Conservation (phyloP, 92 coral and sea anemone species). For the Umimayanthus chanpuru region DNA sequence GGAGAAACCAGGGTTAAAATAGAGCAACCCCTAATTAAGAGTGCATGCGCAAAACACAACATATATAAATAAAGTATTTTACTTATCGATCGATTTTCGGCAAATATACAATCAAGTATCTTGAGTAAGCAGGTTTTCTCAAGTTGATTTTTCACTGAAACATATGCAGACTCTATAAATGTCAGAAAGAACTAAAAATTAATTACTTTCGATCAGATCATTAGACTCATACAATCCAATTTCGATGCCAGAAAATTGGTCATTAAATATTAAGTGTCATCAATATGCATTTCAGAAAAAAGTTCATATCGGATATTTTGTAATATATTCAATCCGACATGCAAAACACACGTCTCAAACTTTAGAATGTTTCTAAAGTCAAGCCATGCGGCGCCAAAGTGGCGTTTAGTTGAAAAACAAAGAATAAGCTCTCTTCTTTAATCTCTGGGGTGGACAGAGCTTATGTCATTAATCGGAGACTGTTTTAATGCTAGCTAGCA, state of each 20-base stretch:
- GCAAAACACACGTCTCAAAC: background rate
- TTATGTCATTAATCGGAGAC: background rate
- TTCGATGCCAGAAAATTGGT: too few relatives aligned
- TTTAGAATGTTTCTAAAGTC: background rate
- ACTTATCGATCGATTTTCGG: background rate
- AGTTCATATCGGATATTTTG: background rate
- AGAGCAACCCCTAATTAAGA: too few relatives aligned
- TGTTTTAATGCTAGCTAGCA: background rate
- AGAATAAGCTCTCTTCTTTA: background rate
- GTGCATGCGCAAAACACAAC: too few relatives aligned
- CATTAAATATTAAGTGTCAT: too few relatives aligned
- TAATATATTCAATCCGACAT: too few relatives aligned
- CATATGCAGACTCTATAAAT: background rate
- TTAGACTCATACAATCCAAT: too few relatives aligned
- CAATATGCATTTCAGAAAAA: background rate
- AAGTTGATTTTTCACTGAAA: too few relatives aligned
- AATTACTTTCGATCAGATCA: too few relatives aligned
- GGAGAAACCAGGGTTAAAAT: too few relatives aligned
- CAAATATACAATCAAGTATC: background rate
- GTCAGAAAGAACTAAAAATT: background rate
- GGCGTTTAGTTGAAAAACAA: background rate
- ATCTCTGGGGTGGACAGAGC: background rate
- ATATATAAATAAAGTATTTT: too few relatives aligned
- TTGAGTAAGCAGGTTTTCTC: background rate
- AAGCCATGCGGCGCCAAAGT: background rate